Evolutionary conservation across 2,888 invertebrate genomes (phyloP).

Genomic region (Agrotis puta): DNA sequence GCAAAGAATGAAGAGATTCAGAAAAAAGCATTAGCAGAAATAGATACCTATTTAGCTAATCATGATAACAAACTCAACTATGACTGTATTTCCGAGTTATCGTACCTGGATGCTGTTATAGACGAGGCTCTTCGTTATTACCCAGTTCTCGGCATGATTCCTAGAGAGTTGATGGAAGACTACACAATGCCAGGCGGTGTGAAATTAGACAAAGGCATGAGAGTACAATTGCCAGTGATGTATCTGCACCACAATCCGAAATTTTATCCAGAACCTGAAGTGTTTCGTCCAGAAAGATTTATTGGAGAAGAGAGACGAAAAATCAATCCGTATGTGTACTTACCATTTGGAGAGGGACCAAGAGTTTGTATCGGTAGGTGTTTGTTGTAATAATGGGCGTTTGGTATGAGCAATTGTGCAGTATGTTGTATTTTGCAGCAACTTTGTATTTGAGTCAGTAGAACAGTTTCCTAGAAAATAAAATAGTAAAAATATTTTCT

Average conservation of each 20-base stretch:
- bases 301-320: slow-evolving; percentile 60
- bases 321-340: slow-evolving; percentile 69
- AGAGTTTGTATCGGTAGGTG: slow-evolving; percentile 70
- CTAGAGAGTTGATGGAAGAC: background rate
- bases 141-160: background rate
- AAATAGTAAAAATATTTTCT: background rate
- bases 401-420: too few species aligned
- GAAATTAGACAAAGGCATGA: slow-evolving; percentile 10
- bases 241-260: slow-evolving; percentile 69
- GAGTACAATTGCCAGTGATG: slow-evolving; percentile 71
- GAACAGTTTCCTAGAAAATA: background rate
- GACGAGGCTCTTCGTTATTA: background rate
- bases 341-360: slow-evolving; percentile 62
- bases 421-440: background rate
- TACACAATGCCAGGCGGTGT: background rate
- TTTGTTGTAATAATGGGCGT: background rate
- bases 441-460: background rate
- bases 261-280: slow-evolving; percentile 70
- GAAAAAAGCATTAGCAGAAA: slow-evolving; percentile 33
- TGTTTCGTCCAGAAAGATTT: slow-evolving; percentile 72
- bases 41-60: slow-evolving; percentile 9
- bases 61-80: background rate
- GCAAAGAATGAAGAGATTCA: slow-evolving; percentile 47
- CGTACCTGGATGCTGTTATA: background rate
- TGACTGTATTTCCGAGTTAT: background rate